Percentiles rank a stretch among this genome's conserved stretches.
Conservation (phyloP, 2,888 invertebrate genomes). For the Ernsta delagoae region DNA sequence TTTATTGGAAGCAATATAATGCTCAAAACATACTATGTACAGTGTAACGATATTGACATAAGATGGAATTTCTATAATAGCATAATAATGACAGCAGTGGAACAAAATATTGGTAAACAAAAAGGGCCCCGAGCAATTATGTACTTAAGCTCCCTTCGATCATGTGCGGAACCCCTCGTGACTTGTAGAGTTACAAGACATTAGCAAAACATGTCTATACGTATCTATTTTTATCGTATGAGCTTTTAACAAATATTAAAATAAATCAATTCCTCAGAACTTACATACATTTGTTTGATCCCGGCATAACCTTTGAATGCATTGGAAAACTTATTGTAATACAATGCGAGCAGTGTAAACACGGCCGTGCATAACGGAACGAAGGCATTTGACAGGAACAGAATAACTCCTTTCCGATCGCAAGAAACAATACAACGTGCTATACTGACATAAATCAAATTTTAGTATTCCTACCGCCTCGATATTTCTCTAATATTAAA, state of each 20-base stretch:
- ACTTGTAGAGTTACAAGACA: conserved; percentile 29
- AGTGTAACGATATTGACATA: not conserved
- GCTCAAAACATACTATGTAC: too few relatives aligned
- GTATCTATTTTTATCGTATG: not conserved
- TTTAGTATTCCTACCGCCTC: conserved; percentile 59
- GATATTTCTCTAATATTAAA: conserved; percentile 68
- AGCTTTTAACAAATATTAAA: not conserved
- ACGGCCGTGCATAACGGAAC: conserved; percentile 53
- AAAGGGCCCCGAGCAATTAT: conserved; percentile 25
- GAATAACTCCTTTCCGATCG: conserved; percentile 58
- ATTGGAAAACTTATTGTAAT: conserved; percentile 55
- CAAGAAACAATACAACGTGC: conserved; percentile 69
- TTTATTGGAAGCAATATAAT: not conserved
- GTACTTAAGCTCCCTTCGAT: conserved; percentile 28
- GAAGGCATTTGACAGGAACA: conserved; percentile 68
- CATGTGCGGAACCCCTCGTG: conserved; percentile 11
- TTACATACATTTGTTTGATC: conserved; percentile 26
- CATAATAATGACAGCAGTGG: conserved; percentile 23
- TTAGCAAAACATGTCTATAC: conserved; percentile 9
- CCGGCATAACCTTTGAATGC: conserved; percentile 32
- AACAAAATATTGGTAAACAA: conserved; percentile 25
- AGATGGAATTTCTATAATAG: conserved; percentile 19
- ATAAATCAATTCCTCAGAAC: not conserved
- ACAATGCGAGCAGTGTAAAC: conserved; percentile 51
- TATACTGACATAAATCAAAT: conserved; percentile 71